Conservation (phyloP, 2,888 invertebrate species). For the Ennomos quercinarius region DNA sequence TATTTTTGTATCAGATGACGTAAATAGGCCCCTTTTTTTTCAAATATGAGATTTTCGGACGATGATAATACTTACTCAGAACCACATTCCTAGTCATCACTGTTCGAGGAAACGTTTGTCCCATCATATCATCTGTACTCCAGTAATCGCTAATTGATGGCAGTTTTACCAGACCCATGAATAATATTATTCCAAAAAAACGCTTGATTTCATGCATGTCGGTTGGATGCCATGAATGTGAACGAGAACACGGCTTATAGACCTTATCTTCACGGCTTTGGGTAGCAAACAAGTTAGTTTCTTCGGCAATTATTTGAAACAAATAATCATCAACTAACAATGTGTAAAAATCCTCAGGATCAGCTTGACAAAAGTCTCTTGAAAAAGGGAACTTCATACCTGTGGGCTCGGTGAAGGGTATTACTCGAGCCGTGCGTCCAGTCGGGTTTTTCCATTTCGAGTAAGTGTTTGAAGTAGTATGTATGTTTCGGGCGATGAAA, state of each 20-base stretch:
- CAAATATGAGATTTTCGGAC: no score
- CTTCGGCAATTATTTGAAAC: slow-evolving; percentile 26
- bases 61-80: no score
- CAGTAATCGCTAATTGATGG: slow-evolving; percentile 39
- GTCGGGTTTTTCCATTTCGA: no score
- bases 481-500: slow-evolving; percentile 4
- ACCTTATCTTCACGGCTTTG: slow-evolving; percentile 19
- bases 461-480: slow-evolving; percentile 12
- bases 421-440: no score
- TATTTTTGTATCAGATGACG: no score
- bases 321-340: slow-evolving; percentile 48
- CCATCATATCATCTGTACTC: slow-evolving; percentile 37
- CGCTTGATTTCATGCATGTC: slow-evolving; percentile 33
- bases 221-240: slow-evolving; percentile 38
- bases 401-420: no score
- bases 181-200: slow-evolving; percentile 40
- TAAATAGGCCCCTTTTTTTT: no score
- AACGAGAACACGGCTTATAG: slow-evolving; percentile 32
- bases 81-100: slow-evolving; percentile 40
- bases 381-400: slow-evolving; percentile 39
- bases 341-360: slow-evolving; percentile 44
- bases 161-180: slow-evolving; percentile 44
- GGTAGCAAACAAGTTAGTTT: slow-evolving; percentile 36
- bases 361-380: slow-evolving; percentile 40
- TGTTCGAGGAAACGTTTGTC: slow-evolving; percentile 34